These are phyloP conservation scores for Rhagium mordax DNA, from an alignment of 2,888 invertebrate genomes.

Conservation along the genomic window DNA sequence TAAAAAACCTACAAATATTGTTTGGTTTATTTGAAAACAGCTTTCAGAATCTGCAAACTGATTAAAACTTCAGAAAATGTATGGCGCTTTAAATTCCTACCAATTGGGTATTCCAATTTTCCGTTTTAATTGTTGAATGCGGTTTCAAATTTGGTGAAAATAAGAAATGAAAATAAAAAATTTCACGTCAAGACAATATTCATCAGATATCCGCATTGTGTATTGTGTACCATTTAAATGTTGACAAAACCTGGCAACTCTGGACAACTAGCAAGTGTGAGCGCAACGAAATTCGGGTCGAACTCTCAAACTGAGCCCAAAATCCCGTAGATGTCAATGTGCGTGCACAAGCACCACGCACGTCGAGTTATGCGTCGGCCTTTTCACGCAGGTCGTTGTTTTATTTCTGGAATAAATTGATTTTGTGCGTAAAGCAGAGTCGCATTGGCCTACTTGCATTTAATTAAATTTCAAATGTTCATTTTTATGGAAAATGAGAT, in stretches of 20 bases:
- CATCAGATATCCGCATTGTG: not conserved
- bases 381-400: slow-evolving; percentile 38
- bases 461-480: not conserved
- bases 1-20: too few species aligned
- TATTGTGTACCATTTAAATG: not conserved
- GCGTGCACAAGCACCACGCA: slow-evolving; percentile 33
- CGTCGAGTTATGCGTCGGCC: slow-evolving; percentile 32
- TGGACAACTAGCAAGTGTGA: slow-evolving; percentile 4
- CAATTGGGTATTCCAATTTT: too few species aligned
- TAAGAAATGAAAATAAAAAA: too few species aligned
- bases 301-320: slow-evolving; percentile 25
- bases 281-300: slow-evolving; percentile 41
- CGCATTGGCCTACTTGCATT: slow-evolving; percentile 2
- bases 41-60: too few species aligned
- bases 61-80: too few species aligned
- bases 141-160: too few species aligned
- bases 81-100: too few species aligned
- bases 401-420: slow-evolving; percentile 35
- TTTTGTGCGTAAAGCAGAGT: slow-evolving; percentile 16
- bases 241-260: slow-evolving; percentile 29
- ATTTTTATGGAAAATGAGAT: not conserved
- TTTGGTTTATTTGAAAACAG: too few species aligned
- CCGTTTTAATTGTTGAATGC: too few species aligned
- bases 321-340: slow-evolving; percentile 35
- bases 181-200: too few species aligned